phyloP scores from a whole-genome alignment of 2,113 vertebrate species.

The Sisor rabdophorus region DNA sequence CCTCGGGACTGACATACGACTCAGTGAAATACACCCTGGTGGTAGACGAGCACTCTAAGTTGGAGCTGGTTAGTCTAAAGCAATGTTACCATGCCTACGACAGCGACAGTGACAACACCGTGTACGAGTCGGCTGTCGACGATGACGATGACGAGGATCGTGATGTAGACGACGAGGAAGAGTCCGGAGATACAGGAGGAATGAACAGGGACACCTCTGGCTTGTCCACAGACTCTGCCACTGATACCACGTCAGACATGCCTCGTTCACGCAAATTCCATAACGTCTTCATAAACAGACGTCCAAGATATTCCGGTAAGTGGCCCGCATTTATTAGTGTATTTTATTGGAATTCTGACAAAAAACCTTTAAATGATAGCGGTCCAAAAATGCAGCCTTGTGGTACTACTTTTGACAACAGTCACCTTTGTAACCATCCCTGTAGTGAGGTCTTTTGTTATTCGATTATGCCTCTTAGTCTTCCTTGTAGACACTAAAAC shows the following conservation, averaged over 20 bases:
- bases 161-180: constrained; percentile 60
- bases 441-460: background rate
- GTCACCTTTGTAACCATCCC: background rate
- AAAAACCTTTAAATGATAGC: background rate
- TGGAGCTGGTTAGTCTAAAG: constrained; percentile 88
- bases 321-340: constrained; percentile 7
- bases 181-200: constrained; percentile 45
- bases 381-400: constrained; percentile 2
- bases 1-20: constrained; percentile 74
- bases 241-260: constrained; percentile 74
- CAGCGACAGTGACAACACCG: constrained; percentile 75
- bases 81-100: constrained; percentile 78
- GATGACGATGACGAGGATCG: constrained; percentile 67
- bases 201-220: constrained; percentile 46
- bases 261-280: constrained; percentile 92
- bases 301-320: constrained; percentile 78
- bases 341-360: background rate
- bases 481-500: background rate
- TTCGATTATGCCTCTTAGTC: background rate
- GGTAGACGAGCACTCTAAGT: constrained; percentile 86
- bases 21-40: constrained; percentile 91
- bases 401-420: background rate
- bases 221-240: constrained; percentile 72
- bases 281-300: constrained; percentile 89
- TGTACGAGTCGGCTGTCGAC: constrained; percentile 80